A percentile compares a stretch with the other conserved stretches of the same genome.
These are phyloP conservation scores for Platycnemis pennipes DNA, from an alignment of 2,888 invertebrate genomes.

Conservation along the genomic window DNA sequence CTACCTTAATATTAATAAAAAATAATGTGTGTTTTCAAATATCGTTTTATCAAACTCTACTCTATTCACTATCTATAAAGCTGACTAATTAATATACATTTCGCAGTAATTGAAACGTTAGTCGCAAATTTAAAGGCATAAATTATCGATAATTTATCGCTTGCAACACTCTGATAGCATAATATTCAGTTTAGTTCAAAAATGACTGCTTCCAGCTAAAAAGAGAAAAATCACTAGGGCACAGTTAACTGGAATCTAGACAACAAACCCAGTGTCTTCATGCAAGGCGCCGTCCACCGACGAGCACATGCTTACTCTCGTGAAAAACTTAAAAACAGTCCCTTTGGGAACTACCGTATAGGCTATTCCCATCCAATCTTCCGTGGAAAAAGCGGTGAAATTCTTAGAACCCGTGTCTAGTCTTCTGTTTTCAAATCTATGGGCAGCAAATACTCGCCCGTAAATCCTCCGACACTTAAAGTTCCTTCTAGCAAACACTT, in stretches of 20 bases:
- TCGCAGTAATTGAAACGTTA: too few relatives aligned
- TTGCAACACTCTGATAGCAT: too few relatives aligned
- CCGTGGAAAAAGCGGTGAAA: conserved; percentile 34
- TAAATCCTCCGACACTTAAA: conserved; percentile 7
- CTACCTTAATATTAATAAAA: too few relatives aligned
- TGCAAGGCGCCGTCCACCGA: background rate
- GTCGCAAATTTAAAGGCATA: too few relatives aligned
- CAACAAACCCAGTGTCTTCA: background rate
- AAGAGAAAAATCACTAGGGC: too few relatives aligned
- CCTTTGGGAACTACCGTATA: background rate
- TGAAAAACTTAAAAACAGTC: background rate
- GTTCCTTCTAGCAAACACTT: background rate
- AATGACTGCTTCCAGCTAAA: too few relatives aligned
- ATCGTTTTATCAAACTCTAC: too few relatives aligned
- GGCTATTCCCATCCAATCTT: background rate
- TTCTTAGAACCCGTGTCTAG: conserved; percentile 3
- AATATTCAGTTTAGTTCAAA: too few relatives aligned
- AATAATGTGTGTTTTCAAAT: too few relatives aligned
- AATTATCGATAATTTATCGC: too few relatives aligned
- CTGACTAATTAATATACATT: too few relatives aligned
- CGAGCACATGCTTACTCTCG: background rate
- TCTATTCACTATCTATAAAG: too few relatives aligned
- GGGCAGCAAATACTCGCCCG: background rate
- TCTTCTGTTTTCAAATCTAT: background rate
- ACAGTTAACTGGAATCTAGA: background rate